Conservation (phyloP, 2,888 invertebrate genomes). For the Oegoconia quadripuncta region DNA sequence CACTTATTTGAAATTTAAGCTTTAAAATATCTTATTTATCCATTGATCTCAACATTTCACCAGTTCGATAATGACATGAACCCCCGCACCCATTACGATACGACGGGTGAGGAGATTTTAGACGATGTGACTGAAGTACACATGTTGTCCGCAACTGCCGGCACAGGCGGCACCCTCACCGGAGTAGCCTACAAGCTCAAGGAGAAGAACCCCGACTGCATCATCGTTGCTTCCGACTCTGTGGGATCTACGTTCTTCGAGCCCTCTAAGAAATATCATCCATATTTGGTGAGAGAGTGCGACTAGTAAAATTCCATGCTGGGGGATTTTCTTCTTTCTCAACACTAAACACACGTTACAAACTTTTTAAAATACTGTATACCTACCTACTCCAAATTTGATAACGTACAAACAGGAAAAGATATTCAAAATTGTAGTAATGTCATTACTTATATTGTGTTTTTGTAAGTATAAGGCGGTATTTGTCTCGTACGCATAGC, state of each 20-base stretch:
- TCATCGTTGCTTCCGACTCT: conserved; percentile 94
- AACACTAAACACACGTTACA: no score
- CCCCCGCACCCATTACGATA: conserved; percentile 95
- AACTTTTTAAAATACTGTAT: no score
- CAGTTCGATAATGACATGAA: conserved; percentile 94
- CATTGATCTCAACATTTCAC: conserved; percentile 6
- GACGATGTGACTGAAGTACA: conserved; percentile 84
- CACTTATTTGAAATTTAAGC: no score
- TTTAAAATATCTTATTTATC: no score
- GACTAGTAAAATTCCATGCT: no score
- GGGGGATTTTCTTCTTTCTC: no score
- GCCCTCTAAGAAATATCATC: conserved; percentile 67
- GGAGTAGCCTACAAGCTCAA: conserved; percentile 95
- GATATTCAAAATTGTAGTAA: no score
- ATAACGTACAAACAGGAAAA: no score
- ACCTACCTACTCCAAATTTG: no score
- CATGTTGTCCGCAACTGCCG: conserved; percentile 88
- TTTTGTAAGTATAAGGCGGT: no score
- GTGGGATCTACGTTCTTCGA: conserved; percentile 94
- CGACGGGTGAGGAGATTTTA: conserved; percentile 93
- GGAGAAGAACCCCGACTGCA: conserved; percentile 88
- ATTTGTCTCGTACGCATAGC: no score
- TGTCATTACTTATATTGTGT: no score
- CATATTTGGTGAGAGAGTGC: not conserved
- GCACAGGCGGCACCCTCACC: conserved; percentile 94